Base-by-base conservation (phyloP, 2,888 invertebrate genomes). In the Cephus sareptanus region DNA sequence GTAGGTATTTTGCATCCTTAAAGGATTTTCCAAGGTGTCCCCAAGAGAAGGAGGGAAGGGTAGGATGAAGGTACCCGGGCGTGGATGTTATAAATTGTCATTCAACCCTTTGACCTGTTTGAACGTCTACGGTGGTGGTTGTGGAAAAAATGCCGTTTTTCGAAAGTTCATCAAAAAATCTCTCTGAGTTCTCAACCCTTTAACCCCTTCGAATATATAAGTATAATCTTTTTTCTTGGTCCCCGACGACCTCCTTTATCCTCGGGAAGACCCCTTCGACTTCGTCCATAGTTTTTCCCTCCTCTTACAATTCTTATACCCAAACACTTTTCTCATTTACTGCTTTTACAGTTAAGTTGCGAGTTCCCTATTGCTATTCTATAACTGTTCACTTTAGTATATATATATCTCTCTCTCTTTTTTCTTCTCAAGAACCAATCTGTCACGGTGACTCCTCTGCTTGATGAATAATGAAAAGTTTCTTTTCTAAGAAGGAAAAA, bases 101-200 rank as follows among this genome's bases (percentile, higher is more conserved):
- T 74, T 74, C 74, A 74, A 74, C 74, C 74, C 74, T 74, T 74
- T 74, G 40, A 40, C 40, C 40, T 40, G 40, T 40, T 40, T 40
- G 23, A 40, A 15, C 40, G 40, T 40, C 23, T 40, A 23, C 15
- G 40, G 40, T 40, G 40, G 23, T 40, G 40, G 40, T 40, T 40
- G 23, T 40, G 40, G 40, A 70, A 70, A 70, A 70, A 70, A 70
- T 30, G 34, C 71, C 71, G 71, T 34, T 70, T 40, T 70, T 70
- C 71, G 71, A 33, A 70, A 34, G n/a, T 34, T 34, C 74, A 35
- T 74, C 74, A 74, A 74, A 74, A 74, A 74, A 74, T 74, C 34
- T 33, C 74, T 40, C 35, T 0, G 40, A 40, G 40, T 34, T 34
- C 71, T 30, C 71, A 74, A 74, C 35, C 74, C 74, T 74, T 74